These are phyloP conservation scores for Amia ocellicauda DNA, from an alignment of 2,113 vertebrate genomes.

Conservation along the genomic window DNA sequence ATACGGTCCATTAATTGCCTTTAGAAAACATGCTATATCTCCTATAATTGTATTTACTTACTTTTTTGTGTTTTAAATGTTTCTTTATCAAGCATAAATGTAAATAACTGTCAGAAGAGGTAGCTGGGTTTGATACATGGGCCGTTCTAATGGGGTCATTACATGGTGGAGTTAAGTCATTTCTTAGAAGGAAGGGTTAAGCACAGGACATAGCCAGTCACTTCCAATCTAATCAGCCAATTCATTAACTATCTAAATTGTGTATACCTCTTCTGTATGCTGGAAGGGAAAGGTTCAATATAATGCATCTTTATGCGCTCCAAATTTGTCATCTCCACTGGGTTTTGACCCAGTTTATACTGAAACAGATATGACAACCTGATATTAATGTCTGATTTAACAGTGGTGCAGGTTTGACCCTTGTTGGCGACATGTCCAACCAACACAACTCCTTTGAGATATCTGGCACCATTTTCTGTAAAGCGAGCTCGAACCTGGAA, in stretches of 20 bases:
- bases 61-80: conserved; percentile 36
- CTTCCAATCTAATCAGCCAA: conserved; percentile 43
- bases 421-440: neutral
- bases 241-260: conserved; percentile 33
- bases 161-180: conserved; percentile 25
- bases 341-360: conserved; percentile 19
- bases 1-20: conserved; percentile 30
- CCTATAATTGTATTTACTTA: conserved; percentile 49
- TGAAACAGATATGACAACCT: neutral
- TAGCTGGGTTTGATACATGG: conserved; percentile 44
- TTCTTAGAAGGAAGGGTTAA: conserved; percentile 41
- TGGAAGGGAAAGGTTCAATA: conserved; percentile 27
- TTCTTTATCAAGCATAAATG: conserved; percentile 45
- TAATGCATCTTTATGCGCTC: conserved; percentile 38
- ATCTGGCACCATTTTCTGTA: neutral
- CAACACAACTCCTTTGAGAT: neutral
- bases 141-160: conserved; percentile 48
- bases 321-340: conserved; percentile 17
- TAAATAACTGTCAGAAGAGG: conserved; percentile 51
- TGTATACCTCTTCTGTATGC: conserved; percentile 34
- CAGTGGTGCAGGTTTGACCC: neutral
- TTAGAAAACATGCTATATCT: conserved; percentile 31
- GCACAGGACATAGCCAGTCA: conserved; percentile 31
- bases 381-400: too few species aligned
- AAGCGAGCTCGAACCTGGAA: neutral